These are phyloP conservation scores for Halcyon malimbica DNA, from an alignment of 2,113 vertebrate species.

Conservation along the genomic window DNA sequence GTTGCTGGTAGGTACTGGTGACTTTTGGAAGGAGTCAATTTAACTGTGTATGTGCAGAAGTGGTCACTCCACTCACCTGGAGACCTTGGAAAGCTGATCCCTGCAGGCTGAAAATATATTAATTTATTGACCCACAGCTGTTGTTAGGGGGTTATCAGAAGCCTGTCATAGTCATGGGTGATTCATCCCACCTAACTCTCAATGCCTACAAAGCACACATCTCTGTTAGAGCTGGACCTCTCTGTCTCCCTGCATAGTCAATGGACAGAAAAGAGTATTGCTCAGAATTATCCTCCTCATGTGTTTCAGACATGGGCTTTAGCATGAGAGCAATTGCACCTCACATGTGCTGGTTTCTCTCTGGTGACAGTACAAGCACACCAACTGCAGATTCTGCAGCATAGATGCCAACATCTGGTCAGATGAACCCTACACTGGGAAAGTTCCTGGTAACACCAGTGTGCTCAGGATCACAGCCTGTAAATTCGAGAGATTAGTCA, in stretches of 20 bases:
- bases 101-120: neutral
- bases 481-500: neutral
- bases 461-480: neutral
- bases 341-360: neutral
- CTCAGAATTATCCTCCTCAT: neutral
- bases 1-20: neutral
- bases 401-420: neutral
- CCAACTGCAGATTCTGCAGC: neutral
- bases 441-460: fast-evolving
- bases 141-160: neutral
- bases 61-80: neutral
- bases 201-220: neutral
- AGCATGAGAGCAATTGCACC: neutral
- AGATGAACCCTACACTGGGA: neutral
- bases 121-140: neutral
- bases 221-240: neutral
- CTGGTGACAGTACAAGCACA: neutral
- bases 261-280: neutral
- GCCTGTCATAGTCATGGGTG: neutral
- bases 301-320: neutral
- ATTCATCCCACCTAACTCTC: neutral
- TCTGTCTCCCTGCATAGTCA: neutral
- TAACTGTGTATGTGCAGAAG: neutral
- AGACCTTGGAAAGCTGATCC: neutral
- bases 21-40: neutral